A percentile compares a stretch with the other conserved stretches of the same genome.
Evolutionary conservation across 2,797 vertebrate species (phyloP).

Genomic region (Pyrocephalus nanus): DNA sequence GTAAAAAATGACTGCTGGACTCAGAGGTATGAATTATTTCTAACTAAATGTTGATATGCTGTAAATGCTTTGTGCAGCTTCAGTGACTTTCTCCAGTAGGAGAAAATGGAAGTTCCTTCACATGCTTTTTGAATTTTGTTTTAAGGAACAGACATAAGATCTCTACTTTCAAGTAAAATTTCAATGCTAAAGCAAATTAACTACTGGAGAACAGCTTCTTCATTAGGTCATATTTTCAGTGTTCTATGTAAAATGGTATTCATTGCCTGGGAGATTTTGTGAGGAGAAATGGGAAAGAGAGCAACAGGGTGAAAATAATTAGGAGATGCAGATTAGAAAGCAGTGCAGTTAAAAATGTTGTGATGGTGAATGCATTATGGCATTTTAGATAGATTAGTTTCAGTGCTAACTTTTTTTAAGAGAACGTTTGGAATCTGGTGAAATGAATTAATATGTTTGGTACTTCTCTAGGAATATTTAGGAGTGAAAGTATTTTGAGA

Average conservation of each 20-base stretch:
- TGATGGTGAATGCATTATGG: not conserved
- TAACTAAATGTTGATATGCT: not conserved
- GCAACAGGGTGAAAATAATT: constrained; percentile 11
- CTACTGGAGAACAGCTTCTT: not conserved
- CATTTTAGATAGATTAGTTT: not conserved
- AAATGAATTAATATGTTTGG: not conserved
- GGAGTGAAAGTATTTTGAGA: not conserved
- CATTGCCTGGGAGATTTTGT: not conserved
- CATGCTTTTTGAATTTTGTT: not conserved
- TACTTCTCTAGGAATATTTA: not conserved
- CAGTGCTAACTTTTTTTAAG: not conserved
- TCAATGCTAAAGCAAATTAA: not conserved
- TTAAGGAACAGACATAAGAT: not conserved
- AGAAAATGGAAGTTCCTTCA: not conserved
- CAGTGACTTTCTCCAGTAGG: not conserved
- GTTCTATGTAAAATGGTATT: not conserved
- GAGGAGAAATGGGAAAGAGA: not conserved
- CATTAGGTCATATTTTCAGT: not conserved
- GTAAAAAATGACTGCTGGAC: not conserved
- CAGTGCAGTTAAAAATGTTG: not conserved
- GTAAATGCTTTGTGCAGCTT: not conserved
- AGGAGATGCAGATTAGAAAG: not conserved
- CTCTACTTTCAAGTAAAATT: not conserved
- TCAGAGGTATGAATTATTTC: not conserved
- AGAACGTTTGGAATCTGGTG: not conserved